phyloP scores from a whole-genome alignment of 30 jellyfish, hydroid and myxozoan species.

The Phacellophora camtschatica region DNA sequence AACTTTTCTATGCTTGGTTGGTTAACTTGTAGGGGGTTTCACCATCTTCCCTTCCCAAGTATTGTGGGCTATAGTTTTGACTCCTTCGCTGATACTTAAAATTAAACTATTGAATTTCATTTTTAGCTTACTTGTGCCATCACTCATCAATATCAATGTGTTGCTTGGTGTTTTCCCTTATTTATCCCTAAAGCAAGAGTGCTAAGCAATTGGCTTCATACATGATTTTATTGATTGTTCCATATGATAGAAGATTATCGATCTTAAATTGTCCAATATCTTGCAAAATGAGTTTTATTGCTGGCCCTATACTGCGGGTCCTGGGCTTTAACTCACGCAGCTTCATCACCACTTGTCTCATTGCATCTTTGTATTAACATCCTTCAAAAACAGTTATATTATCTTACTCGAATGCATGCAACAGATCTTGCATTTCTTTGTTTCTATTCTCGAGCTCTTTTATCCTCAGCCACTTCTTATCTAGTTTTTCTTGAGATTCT shows the following conservation, averaged over 20 bases:
- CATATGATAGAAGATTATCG: not conserved
- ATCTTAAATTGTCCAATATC: not conserved
- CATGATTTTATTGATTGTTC: not conserved
- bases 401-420: not conserved
- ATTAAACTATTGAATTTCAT: conserved; percentile 4
- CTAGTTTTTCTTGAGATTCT: no score
- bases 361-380: not conserved
- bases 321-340: not conserved
- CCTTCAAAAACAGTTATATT: not conserved
- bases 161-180: not conserved
- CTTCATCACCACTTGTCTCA: not conserved
- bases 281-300: not conserved
- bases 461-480: no score
- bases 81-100: conserved; percentile 11
- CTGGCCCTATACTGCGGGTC: not conserved
- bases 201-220: not conserved
- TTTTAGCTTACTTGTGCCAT: conserved; percentile 13
- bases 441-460: no score
- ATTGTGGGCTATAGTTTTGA: conserved; percentile 13
- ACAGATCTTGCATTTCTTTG: not conserved
- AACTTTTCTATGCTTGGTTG: not conserved
- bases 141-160: not conserved
- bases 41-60: conserved; percentile 10
- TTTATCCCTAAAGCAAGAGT: not conserved
- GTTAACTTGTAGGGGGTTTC: not conserved